Conservation (phyloP, 1,140 invertebrate species). For the Sogatella furcifera region DNA sequence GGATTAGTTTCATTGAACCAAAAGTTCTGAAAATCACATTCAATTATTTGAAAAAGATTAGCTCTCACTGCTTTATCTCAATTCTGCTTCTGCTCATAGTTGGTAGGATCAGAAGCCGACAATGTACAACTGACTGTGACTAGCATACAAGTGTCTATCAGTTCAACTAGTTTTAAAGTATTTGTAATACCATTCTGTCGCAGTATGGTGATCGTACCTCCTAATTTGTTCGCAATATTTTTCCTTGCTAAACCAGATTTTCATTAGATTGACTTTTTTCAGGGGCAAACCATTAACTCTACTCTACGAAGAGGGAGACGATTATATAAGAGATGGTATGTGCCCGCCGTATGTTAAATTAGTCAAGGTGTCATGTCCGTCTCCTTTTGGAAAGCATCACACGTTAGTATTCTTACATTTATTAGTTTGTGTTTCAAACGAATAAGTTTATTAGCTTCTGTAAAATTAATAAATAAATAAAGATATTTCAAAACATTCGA, state of each 20-base stretch:
- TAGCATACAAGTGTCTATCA: no score
- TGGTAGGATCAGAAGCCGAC: no score
- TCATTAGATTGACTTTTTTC: neutral
- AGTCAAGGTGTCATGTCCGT: slow-evolving; percentile 58
- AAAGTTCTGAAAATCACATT: no score
- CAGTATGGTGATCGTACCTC: neutral
- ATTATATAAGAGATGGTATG: slow-evolving; percentile 5
- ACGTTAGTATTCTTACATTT: slow-evolving; percentile 43
- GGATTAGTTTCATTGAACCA: no score
- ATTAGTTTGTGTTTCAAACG: no score
- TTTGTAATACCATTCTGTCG: neutral
- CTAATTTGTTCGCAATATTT: neutral
- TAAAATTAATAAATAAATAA: no score
- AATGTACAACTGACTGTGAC: no score
- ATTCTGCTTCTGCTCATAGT: no score
- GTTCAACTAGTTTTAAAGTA: neutral
- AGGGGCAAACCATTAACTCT: slow-evolving; percentile 62
- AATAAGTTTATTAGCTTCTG: no score
- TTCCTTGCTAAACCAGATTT: neutral
- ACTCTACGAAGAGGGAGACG: slow-evolving; percentile 65
- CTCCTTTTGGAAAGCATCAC: slow-evolving; percentile 80
- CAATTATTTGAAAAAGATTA: no score
- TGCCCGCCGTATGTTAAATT: slow-evolving; percentile 48
- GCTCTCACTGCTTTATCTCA: no score
- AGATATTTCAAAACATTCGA: no score